Conservation (phyloP, 2,113 vertebrate genomes). For the Edolisoma coerulescens region DNA sequence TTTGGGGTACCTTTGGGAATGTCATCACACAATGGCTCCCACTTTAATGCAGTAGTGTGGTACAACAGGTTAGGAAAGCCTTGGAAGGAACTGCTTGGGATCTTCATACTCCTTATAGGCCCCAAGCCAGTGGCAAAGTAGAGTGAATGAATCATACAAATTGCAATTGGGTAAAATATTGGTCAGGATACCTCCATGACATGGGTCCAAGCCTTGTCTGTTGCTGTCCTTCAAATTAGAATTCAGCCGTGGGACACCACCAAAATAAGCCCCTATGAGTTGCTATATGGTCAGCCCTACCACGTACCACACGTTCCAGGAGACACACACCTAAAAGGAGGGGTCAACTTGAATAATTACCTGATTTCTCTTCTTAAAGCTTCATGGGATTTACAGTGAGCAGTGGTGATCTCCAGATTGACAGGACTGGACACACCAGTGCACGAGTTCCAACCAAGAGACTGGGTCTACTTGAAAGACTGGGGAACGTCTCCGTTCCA, state of each 20-base stretch:
- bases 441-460: neutral
- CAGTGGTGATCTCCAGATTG: neutral
- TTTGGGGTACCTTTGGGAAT: neutral
- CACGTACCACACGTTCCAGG: neutral
- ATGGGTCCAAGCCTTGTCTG: neutral
- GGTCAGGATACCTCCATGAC: neutral
- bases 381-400: neutral
- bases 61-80: neutral
- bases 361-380: neutral
- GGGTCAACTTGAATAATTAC: neutral
- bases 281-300: no score
- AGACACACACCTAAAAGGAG: neutral
- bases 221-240: neutral
- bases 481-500: neutral
- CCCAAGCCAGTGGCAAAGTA: neutral
- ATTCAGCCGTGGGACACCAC: neutral
- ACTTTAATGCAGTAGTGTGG: neutral
- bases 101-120: neutral
- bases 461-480: neutral
- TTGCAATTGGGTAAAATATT: neutral
- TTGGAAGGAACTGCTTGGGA: neutral
- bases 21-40: neutral
- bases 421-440: rapidly evolving
- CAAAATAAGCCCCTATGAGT: neutral
- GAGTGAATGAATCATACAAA: neutral